Evolutionary conservation across 2,888 invertebrate genomes (phyloP), one percentile per base, ranked within the genome.

Genomic region (Pasiphila rectangulata): DNA sequence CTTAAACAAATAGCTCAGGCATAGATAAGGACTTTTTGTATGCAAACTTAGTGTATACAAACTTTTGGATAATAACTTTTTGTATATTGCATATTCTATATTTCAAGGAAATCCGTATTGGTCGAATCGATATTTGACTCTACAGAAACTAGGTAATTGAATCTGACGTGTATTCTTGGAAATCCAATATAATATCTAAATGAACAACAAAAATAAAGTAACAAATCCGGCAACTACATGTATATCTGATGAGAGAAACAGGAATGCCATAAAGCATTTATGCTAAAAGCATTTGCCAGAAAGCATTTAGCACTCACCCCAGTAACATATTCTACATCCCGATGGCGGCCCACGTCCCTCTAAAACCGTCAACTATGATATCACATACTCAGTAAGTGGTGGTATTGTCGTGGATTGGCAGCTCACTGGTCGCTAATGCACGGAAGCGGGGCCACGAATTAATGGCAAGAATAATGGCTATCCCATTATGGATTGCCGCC

Each of bases 401-500:
- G 61, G 60, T 63, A 63, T 64, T 55, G 71, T 74, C 69, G 73
- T 32, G 71, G 82, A 84, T 84, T 86, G 86, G 84, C 85, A 85
- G 80, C 72, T 69, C 75, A 73, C 72, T 78, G 76, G 68, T 80
- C 85, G 78, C 86, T 88, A 88, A 88, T 88, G 88, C 86, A 87
- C 85, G 86, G 86, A 86, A 88, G 86, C 79, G 80, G 76, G 59
- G 83, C 83, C 79, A 84, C 76, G 87, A 86, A 88, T 88, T 87
- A 88, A 88, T 87, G 86, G 88, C 82, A 88, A 86, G 88, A 88
- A 88, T 88, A 89, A 89, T 88, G 87, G 88, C 85, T 81, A 87
- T 85, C 83, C 89, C 89, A 89, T 89, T 89, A 89, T 89, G 89
- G 89, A 89, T 89, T 87, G 89, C 88, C 88, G 89, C 89, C 89